These are phyloP conservation scores for Ptiloglossa arizonensis DNA, from an alignment of 1,140 invertebrate genomes.

Conservation along the genomic window DNA sequence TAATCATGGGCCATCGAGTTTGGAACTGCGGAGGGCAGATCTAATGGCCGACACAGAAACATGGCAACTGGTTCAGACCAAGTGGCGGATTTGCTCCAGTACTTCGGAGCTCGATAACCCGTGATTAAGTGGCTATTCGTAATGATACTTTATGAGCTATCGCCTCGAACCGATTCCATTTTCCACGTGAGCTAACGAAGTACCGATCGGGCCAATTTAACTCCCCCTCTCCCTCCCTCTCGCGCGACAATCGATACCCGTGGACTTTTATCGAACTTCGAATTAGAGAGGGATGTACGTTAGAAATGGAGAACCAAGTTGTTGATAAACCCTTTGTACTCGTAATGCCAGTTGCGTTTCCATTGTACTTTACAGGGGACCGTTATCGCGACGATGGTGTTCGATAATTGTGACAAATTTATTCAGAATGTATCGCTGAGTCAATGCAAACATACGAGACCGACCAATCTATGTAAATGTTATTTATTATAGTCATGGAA, in stretches of 20 bases:
- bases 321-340: too few relatives aligned
- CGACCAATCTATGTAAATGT: too few relatives aligned
- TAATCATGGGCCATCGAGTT: constrained; percentile 46
- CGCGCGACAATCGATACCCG: constrained; percentile 1
- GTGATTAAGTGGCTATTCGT: constrained; percentile 59
- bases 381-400: too few relatives aligned
- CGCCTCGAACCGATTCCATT: constrained; percentile 55
- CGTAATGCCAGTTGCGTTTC: too few relatives aligned
- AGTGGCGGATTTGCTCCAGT: constrained; percentile 47
- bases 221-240: too few relatives aligned
- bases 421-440: too few relatives aligned
- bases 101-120: constrained; percentile 52
- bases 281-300: too few relatives aligned
- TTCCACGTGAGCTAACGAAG: constrained; percentile 53
- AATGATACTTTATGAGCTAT: constrained; percentile 63
- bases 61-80: constrained; percentile 37
- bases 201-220: constrained; percentile 41
- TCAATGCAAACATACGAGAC: too few relatives aligned
- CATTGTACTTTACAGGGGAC: too few relatives aligned
- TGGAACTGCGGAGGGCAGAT: constrained; percentile 27
- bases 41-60: constrained; percentile 48
- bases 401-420: too few relatives aligned
- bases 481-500: too few relatives aligned
- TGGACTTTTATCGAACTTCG: background rate
- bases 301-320: too few relatives aligned